These are phyloP conservation scores for Vollenhovia emeryi DNA, from an alignment of 1,140 invertebrate genomes.

Conservation along the genomic window DNA sequence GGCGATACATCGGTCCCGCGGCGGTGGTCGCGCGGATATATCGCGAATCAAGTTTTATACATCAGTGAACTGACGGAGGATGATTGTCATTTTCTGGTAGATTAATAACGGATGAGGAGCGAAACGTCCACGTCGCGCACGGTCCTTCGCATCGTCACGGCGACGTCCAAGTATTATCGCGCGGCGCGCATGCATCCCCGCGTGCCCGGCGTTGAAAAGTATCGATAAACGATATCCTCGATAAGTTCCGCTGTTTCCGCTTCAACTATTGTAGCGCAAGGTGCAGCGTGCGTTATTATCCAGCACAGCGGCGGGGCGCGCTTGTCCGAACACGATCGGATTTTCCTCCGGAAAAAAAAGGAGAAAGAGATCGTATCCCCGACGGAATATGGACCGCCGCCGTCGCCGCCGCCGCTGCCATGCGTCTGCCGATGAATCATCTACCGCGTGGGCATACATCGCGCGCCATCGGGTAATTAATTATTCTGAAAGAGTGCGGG, in stretches of 20 bases:
- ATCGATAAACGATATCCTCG: conserved; percentile 70
- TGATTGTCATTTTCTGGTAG: conserved; percentile 19
- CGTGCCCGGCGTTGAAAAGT: conserved; percentile 48
- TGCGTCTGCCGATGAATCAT: conserved; percentile 40
- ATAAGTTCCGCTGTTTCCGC: conserved; percentile 56
- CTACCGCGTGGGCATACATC: conserved; percentile 32
- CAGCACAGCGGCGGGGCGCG: background rate
- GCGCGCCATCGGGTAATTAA: conserved; percentile 57
- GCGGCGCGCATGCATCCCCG: conserved; percentile 4
- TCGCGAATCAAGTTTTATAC: conserved; percentile 9
- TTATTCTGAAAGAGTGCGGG: conserved; percentile 54
- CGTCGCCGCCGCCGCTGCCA: background rate
- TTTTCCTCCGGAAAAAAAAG: background rate
- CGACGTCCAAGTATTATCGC: conserved; percentile 54
- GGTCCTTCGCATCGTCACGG: background rate
- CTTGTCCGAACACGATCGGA: conserved; percentile 10
- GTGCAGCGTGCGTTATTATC: conserved; percentile 52
- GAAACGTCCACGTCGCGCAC: background rate
- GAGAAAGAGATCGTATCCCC: background rate
- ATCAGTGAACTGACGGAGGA: background rate
- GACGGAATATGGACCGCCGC: background rate
- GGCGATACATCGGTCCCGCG: background rate
- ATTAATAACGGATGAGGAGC: conserved; percentile 34
- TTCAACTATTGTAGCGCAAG: conserved; percentile 7
- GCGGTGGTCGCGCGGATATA: background rate